phyloP scores from a whole-genome alignment of 2,888 invertebrate genomes.

The Dasypogon diadema region DNA sequence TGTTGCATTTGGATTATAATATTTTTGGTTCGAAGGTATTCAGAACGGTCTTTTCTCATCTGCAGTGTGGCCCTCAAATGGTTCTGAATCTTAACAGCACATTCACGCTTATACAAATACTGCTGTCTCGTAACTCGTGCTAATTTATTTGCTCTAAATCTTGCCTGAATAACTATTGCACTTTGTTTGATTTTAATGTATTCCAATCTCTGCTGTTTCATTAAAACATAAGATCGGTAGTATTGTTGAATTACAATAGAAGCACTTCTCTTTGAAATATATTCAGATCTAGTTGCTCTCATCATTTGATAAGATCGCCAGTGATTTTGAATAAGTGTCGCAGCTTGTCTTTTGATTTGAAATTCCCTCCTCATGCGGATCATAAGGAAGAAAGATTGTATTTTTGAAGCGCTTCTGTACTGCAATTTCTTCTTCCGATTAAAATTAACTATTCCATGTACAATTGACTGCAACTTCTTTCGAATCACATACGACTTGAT shows the following conservation, averaged over 20 bases:
- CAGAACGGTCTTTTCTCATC: constrained; percentile 60
- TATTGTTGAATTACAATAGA: constrained; percentile 60
- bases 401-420: constrained; percentile 59
- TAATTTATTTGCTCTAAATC: constrained; percentile 60
- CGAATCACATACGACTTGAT: constrained; percentile 64
- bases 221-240: constrained; percentile 58
- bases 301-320: constrained; percentile 63
- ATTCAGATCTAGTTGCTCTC: constrained; percentile 58
- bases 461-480: constrained; percentile 65
- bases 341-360: constrained; percentile 59
- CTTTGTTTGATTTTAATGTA: constrained; percentile 58
- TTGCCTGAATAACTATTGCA: constrained; percentile 58
- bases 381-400: constrained; percentile 66
- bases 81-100: constrained; percentile 66
- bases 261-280: constrained; percentile 58
- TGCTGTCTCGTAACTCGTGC: constrained; percentile 57
- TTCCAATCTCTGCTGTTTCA: constrained; percentile 58
- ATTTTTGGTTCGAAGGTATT: constrained; percentile 59
- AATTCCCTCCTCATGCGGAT: constrained; percentile 61
- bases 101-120: constrained; percentile 60
- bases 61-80: constrained; percentile 66
- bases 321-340: constrained; percentile 66
- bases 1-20: constrained; percentile 59
- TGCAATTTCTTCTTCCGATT: constrained; percentile 55
- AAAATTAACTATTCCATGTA: constrained; percentile 55